Conservation (phyloP, 2,888 invertebrate species). For the Gryllus longicercus region DNA sequence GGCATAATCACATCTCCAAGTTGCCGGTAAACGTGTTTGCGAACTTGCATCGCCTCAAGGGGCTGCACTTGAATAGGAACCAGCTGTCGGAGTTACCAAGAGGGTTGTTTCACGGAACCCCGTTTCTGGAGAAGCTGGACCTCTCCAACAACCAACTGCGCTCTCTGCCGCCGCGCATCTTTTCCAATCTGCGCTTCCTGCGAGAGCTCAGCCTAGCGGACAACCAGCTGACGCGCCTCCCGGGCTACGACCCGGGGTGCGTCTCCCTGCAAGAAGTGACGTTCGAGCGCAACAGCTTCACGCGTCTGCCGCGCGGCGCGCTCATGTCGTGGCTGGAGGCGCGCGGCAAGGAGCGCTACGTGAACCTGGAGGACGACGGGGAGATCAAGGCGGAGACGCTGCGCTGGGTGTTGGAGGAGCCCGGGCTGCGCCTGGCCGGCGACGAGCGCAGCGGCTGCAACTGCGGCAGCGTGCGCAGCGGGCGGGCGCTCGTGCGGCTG, state of each 20-base stretch:
- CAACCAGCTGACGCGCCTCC: neutral
- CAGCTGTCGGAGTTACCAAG: neutral
- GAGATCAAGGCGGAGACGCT: neutral
- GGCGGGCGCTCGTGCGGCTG: neutral
- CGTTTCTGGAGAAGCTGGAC: neutral
- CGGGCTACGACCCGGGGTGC: neutral
- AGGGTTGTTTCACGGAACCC: neutral
- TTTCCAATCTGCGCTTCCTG: neutral
- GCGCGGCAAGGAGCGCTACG: neutral
- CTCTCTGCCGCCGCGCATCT: neutral
- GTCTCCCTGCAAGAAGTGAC: neutral
- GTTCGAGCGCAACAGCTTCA: neutral
- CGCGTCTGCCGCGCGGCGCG: neutral
- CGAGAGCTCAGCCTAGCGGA: neutral
- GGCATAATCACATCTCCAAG: neutral
- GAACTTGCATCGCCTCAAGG: neutral
- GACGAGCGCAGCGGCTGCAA: neutral
- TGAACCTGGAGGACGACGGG: slow-evolving; percentile 4
- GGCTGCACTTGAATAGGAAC: neutral
- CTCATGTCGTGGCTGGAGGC: neutral
- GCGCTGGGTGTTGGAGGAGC: neutral
- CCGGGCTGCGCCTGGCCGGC: neutral
- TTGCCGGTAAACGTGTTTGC: neutral
- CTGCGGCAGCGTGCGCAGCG: neutral
- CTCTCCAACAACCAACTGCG: neutral